Evolutionary conservation across 2,113 vertebrate genomes (phyloP), one percentile per base, ranked within the genome.

Genomic region (Nycticryphes semicollaris): DNA sequence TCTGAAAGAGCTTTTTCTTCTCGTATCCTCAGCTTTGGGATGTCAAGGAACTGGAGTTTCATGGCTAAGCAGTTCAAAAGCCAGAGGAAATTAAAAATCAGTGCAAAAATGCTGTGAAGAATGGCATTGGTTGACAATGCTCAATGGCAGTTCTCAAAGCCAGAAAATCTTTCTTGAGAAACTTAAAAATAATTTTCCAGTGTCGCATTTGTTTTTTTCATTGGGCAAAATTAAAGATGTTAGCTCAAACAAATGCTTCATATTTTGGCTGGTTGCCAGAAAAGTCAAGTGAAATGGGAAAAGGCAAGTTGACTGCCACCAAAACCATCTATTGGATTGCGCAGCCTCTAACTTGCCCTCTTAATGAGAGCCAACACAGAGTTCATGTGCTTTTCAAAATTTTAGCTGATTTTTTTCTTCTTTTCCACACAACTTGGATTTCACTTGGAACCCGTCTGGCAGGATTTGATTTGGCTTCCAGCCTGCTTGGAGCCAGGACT

Each of bases 401-500:
- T 93, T 70, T 7, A 75, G 64, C 27, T 72, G 62, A 60, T 50
- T 77, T n/a, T n/a, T 87, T 89, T 86, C 63, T 51, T 43, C 84
- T 75, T 91, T 89, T 89, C 89, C 81, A 84, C 91, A 91, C 93
- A 76, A 87, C 70, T 73, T 62, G 66, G 81, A 66, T 75, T 95
- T 80, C 16, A 1, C 74, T 93, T 79, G 91, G 89, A 93, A 93
- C 53, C 57, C 60, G 47, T 92, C 91, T 94, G 91, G 93, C 91
- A 94, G 87, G 12, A 14, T 47, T 82, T 95, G 12, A 14, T 47
- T 82, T 95, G 91, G 93, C 91, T 72, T 68, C 66, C 74, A 78
- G 93, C 78, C 93, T 56, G 43, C 91, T 79, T 41, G 77, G 62
- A 96, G 85, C 73, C 1, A 21, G 31, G 48, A 35, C 51, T 48